Percentiles rank a stretch among this genome's conserved stretches.
phyloP scores from a whole-genome alignment of 2,888 invertebrate species.

The Drosophila antonietae region DNA sequence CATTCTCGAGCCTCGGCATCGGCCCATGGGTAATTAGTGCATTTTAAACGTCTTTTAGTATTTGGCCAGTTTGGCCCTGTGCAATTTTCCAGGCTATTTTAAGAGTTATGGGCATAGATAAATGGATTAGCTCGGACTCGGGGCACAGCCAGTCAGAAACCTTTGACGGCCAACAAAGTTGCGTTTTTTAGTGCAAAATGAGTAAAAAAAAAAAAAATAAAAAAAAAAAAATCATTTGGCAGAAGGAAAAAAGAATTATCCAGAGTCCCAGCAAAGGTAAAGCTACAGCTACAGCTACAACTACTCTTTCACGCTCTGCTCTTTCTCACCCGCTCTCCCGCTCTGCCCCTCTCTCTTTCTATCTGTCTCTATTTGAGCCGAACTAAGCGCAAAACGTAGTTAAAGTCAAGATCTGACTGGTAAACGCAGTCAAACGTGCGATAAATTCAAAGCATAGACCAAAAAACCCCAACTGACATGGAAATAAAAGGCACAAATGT shows the following conservation, averaged over 20 bases:
- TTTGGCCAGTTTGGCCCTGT: conserved; percentile 69
- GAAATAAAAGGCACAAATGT: conserved; percentile 82
- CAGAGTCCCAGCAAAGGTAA: conserved; percentile 2
- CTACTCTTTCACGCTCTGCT: conserved; percentile 8
- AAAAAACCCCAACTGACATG: conserved; percentile 60
- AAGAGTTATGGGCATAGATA: conserved; percentile 82
- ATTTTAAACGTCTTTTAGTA: conserved; percentile 81
- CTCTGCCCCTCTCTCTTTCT: neutral
- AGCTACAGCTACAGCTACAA: neutral
- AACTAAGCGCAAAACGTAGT: conserved; percentile 80
- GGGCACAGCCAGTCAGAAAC: conserved; percentile 29
- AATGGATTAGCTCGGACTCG: conserved; percentile 73
- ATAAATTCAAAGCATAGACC: conserved; percentile 78
- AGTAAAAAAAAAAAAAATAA: neutral
- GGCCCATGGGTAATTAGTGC: conserved; percentile 75
- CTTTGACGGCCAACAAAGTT: conserved; percentile 76
- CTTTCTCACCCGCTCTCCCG: conserved; percentile 1
- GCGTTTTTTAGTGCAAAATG: conserved; percentile 42
- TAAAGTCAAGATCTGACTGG: conserved; percentile 81
- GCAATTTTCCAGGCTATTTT: conserved; percentile 79
- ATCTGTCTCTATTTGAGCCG: conserved; percentile 23
- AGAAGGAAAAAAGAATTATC: conserved; percentile 45
- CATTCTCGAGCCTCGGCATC: conserved; percentile 46
- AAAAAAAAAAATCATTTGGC: conserved; percentile 40
- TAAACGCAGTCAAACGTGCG: conserved; percentile 82